Percentiles rank a stretch among this genome's conserved stretches.
Evolutionary conservation across 1,140 invertebrate species (phyloP).

Genomic region (Pseudomyrmex cubaensis): DNA sequence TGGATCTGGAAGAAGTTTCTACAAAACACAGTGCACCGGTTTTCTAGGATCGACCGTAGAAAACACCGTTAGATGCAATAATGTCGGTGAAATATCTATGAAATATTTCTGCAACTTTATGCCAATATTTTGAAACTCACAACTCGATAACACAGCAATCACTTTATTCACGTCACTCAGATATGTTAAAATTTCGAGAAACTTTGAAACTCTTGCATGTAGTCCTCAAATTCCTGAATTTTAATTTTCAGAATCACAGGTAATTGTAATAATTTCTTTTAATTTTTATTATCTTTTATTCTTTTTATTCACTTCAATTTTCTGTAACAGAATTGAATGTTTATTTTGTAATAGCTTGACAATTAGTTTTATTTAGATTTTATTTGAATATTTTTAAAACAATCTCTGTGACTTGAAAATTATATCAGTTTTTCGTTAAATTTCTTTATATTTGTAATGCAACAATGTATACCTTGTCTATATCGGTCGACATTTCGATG

Average conservation of each 20-base stretch:
- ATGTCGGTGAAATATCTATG: not conserved
- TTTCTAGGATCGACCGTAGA: slow-evolving; percentile 5
- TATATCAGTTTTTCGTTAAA: too few species aligned
- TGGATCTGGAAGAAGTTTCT: not conserved
- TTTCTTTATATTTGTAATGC: not conserved
- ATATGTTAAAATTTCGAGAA: not conserved
- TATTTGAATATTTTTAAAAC: not conserved
- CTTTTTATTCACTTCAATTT: not conserved
- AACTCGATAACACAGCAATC: not conserved
- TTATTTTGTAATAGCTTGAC: too few species aligned
- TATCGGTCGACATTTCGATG: slow-evolving; percentile 18
- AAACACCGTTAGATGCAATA: slow-evolving; percentile 27
- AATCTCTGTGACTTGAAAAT: too few species aligned
- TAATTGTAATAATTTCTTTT: not conserved
- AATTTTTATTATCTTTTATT: not conserved
- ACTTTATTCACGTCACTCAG: not conserved
- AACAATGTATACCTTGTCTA: slow-evolving; percentile 8
- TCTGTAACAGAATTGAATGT: not conserved
- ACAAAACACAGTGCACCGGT: not conserved
- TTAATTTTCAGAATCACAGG: not conserved
- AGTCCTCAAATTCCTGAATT: slow-evolving; percentile 2
- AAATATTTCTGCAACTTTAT: not conserved
- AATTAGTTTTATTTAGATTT: not conserved
- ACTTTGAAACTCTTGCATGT: not conserved
- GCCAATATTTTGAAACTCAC: not conserved